Evolutionary conservation across 2,113 vertebrate species (phyloP), one percentile per base, ranked within the genome.

Genomic region (Phalacrocorax aristotelis): DNA sequence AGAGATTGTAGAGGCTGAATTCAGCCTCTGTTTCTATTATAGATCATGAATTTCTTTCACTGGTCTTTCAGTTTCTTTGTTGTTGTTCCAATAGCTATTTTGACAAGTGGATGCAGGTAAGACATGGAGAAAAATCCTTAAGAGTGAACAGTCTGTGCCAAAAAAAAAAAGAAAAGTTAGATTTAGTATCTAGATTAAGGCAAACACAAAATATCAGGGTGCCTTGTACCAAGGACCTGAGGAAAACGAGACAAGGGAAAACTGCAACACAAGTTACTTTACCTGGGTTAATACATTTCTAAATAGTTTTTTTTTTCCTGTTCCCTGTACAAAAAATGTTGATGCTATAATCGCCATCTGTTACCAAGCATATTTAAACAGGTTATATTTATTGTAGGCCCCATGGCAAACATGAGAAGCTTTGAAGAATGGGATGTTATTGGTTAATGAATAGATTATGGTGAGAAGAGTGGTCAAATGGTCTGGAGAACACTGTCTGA

Each of bases 401-500:
- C 38, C 38, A 32, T 11, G 23, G 26, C 15, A 90, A 88, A 68
- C 15, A 10, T 51, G 16, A 79, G 29, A 82, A 88, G 32, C 30
- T 16, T 62, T 6, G 9, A 75, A 70, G 64, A 62, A 79, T 0
- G 0, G 44, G 15, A 29, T 32, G 12, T 48, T 65, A 75, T 38
- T 88, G 19, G 23, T 58, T 72, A 83, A 76, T 13, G 14, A 23
- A 48, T 30, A 49, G 5, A 40, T 46, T 46, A 83, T 4, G 5
- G 25, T 5, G 3, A 83, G 29, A 80, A 34, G 40, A 71, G 26
- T 17, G 18, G 21, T 79, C 16, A 65, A 36, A 75, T 0, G 0
- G 11, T 58, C 26, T 23, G 9, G 27, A 69, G 46, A 85, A 52
- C 13, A 74, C 3, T 0, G 0, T 36, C 4, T 70, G 54, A 75